Percentiles rank a stretch among this genome's conserved stretches.
These are phyloP conservation scores for Pteria penguin DNA, from an alignment of 2,888 invertebrate genomes.

Conservation along the genomic window DNA sequence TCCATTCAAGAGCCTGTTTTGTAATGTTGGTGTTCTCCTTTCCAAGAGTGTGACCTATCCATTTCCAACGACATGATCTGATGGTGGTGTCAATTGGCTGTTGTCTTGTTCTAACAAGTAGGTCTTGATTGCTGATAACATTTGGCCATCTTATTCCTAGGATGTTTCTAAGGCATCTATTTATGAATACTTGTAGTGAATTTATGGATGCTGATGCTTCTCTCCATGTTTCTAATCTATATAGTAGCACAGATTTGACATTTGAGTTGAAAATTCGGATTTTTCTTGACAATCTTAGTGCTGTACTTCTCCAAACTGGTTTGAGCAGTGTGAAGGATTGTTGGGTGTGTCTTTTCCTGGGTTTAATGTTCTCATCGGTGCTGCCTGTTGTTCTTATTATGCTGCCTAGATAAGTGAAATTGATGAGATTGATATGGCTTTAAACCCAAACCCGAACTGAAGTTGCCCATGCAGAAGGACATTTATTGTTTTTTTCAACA, in stretches of 20 bases:
- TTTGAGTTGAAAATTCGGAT: conserved; percentile 14
- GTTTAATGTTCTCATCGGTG: conserved; percentile 11
- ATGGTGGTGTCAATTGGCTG: background rate
- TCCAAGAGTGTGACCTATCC: conserved; percentile 8
- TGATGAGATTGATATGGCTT: no score
- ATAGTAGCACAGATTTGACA: background rate
- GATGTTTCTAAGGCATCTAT: background rate
- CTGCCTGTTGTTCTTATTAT: conserved; percentile 12
- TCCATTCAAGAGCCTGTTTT: background rate
- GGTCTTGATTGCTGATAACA: background rate
- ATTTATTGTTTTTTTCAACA: no score
- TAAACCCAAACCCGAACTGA: no score
- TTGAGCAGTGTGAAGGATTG: background rate
- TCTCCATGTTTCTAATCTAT: background rate
- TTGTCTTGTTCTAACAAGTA: background rate
- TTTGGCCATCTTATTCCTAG: conserved; percentile 3
- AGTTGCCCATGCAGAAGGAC: no score
- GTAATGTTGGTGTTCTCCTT: background rate
- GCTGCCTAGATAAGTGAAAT: conserved; percentile 17
- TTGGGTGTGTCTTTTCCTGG: background rate
- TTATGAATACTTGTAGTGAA: background rate
- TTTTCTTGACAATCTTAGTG: background rate
- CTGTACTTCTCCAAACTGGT: background rate
- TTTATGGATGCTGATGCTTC: background rate
- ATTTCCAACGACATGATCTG: conserved; percentile 8